These are phyloP conservation scores for Tamias sibiricus DNA, from an alignment of 2,113 vertebrate species.

Conservation along the genomic window DNA sequence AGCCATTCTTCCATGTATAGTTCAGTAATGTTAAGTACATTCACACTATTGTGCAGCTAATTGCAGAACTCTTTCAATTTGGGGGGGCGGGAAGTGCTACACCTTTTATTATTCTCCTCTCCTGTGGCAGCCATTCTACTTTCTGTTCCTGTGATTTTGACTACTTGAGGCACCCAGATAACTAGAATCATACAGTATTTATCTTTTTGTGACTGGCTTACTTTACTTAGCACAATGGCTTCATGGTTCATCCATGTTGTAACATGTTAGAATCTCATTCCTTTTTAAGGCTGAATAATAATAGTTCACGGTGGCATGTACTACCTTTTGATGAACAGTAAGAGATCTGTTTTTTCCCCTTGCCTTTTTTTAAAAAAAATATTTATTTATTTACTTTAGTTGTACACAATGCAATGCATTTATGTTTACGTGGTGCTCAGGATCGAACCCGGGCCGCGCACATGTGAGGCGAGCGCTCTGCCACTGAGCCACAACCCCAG, in stretches of 20 bases:
- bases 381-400: too few species aligned
- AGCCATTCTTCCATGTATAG: neutral
- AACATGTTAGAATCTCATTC: neutral
- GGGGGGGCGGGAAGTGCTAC: neutral
- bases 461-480: too few species aligned
- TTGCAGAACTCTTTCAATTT: neutral
- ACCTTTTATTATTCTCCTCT: too few species aligned
- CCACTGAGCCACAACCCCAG: too few species aligned
- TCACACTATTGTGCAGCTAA: neutral
- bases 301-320: neutral
- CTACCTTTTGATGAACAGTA: neutral
- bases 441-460: too few species aligned
- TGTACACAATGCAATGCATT: too few species aligned
- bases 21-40: neutral
- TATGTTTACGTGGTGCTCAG: too few species aligned
- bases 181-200: neutral
- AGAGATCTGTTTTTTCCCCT: neutral
- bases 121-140: neutral
- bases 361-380: too few species aligned
- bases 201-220: neutral
- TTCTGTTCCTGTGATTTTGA: neutral
- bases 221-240: neutral
- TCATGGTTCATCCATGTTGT: neutral
- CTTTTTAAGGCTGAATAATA: slow-evolving; percentile 5
- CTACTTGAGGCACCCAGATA: too few species aligned